Conservation (phyloP, 1,140 invertebrate species). For the Caenorhabditis inopinata region DNA sequence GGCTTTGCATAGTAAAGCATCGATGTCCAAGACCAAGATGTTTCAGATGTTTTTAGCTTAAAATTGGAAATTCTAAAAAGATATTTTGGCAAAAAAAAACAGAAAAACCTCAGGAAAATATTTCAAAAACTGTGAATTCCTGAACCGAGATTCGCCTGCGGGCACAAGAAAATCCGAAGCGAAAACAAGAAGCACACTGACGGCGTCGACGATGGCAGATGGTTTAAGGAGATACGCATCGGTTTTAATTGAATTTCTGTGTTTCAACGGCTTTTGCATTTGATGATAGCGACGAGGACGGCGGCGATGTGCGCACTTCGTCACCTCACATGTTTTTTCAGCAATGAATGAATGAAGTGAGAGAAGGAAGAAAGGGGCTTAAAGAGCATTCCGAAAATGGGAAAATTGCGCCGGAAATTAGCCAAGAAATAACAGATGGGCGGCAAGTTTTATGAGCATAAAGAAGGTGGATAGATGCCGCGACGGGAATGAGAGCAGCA, state of each 20-base stretch:
- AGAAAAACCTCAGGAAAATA: not conserved
- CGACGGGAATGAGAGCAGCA: not conserved
- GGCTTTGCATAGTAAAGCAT: no score
- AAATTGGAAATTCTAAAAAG: no score
- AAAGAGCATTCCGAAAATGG: not conserved
- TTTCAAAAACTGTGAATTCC: not conserved
- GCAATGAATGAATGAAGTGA: not conserved
- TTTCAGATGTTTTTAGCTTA: no score
- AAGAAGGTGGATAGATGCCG: not conserved
- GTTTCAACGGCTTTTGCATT: slow-evolving; percentile 12
- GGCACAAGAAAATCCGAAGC: not conserved
- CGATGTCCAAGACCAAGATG: no score
- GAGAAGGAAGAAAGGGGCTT: not conserved
- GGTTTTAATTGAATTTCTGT: slow-evolving; percentile 33
- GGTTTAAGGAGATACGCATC: slow-evolving; percentile 19
- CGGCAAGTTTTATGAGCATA: not conserved
- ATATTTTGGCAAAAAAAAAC: not conserved
- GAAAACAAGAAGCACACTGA: not conserved
- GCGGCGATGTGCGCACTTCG: not conserved
- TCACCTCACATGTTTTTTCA: slow-evolving; percentile 25
- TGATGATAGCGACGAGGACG: not conserved
- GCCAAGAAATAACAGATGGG: not conserved
- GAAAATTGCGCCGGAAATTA: not conserved
- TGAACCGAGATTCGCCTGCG: slow-evolving; percentile 7
- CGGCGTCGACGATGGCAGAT: not conserved